Evolutionary conservation across 2,113 vertebrate genomes (phyloP).

Genomic region (Scartelaos histophorus): DNA sequence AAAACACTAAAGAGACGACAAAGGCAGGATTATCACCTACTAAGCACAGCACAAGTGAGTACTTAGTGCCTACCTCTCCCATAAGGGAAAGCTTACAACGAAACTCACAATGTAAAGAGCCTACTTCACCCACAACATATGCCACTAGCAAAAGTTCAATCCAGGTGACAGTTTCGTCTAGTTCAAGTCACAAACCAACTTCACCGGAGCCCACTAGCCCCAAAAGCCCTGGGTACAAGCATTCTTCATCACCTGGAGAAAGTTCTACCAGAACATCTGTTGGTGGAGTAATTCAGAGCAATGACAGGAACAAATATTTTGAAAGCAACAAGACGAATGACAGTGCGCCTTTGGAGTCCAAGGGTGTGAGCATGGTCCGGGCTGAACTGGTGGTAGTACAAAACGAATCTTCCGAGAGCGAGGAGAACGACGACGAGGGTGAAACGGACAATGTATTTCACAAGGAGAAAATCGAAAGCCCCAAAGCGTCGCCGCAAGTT

Average conservation of each 20-base stretch:
- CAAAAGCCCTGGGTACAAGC: conserved; percentile 52
- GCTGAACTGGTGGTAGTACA: conserved; percentile 80
- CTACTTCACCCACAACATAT: conserved; percentile 30
- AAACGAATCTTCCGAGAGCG: conserved; percentile 83
- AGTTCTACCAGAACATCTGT: conserved; percentile 55
- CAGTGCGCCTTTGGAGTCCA: conserved; percentile 39
- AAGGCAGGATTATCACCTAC: conserved; percentile 50
- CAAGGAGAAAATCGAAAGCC: conserved; percentile 48
- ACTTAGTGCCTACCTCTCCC: conserved; percentile 52
- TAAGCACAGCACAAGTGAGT: conserved; percentile 54
- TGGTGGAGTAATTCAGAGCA: conserved; percentile 45
- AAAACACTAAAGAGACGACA: conserved; percentile 57
- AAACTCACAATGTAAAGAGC: conserved; percentile 51
- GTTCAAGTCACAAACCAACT: conserved; percentile 39
- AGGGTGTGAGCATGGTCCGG: conserved; percentile 65
- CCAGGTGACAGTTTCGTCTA: conserved; percentile 26
- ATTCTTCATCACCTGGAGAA: conserved; percentile 55
- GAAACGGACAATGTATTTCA: conserved; percentile 65
- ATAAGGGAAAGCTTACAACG: conserved; percentile 53
- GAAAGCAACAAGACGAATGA: conserved; percentile 53
- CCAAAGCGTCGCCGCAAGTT: conserved; percentile 35
- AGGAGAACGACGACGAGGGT: conserved; percentile 67
- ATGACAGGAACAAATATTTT: conserved; percentile 36
- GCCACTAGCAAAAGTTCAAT: conserved; percentile 44
- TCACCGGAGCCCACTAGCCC: conserved; percentile 55